Percentiles rank a stretch among this genome's conserved stretches.
Evolutionary conservation across 2,888 invertebrate genomes (phyloP).

Genomic region (Chorisops tibialis): DNA sequence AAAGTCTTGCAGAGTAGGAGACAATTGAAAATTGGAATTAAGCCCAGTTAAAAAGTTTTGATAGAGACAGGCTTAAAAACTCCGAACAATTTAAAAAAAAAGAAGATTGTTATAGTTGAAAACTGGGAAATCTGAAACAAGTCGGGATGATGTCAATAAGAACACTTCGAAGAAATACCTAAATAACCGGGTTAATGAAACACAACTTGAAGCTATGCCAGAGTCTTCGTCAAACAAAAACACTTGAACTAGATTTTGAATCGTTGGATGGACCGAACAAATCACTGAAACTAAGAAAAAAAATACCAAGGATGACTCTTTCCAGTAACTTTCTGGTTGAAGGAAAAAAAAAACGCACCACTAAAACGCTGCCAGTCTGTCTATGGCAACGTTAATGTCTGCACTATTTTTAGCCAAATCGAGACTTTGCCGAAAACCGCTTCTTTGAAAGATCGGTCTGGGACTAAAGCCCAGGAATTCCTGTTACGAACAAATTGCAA

Average conservation of each 20-base stretch:
- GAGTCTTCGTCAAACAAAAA: too few species aligned
- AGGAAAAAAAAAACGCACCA: not conserved
- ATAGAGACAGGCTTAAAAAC: too few species aligned
- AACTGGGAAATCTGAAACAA: too few species aligned
- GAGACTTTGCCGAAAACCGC: constrained; percentile 33
- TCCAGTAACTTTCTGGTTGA: too few species aligned
- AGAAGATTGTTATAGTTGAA: too few species aligned
- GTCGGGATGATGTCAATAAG: too few species aligned
- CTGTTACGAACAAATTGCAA: constrained; percentile 15
- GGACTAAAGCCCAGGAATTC: constrained; percentile 36
- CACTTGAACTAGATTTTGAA: too few species aligned
- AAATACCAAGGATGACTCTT: not conserved
- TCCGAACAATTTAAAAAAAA: too few species aligned
- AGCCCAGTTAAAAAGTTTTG: too few species aligned
- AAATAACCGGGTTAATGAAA: constrained; percentile 21
- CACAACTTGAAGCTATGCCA: constrained; percentile 19
- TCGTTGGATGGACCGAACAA: too few species aligned
- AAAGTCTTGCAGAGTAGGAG: too few species aligned
- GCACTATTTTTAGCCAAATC: constrained; percentile 28
- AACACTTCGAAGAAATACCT: constrained; percentile 13
- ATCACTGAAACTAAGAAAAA: not conserved
- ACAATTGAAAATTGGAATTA: too few species aligned
- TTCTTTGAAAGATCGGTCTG: constrained; percentile 36
- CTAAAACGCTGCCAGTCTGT: constrained; percentile 22
- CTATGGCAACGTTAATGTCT: constrained; percentile 26